Conservation (phyloP, 2,888 invertebrate genomes). For the Polymixis flavicincta region DNA sequence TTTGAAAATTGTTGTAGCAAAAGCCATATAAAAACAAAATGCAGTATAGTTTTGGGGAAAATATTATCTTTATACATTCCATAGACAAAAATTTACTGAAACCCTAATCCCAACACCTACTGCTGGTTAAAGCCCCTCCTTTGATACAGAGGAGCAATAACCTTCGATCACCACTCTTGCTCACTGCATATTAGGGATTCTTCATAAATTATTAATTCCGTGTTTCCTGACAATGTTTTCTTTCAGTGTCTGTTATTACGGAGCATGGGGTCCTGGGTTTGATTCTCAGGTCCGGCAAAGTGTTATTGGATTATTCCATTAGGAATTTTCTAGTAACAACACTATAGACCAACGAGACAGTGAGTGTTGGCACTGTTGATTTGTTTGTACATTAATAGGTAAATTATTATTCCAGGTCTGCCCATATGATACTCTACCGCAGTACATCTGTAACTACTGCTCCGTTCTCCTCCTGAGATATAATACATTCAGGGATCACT, state of each 20-base stretch:
- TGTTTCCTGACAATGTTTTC: neutral
- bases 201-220: neutral
- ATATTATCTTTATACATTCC: neutral
- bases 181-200: neutral
- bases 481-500: conserved; percentile 42
- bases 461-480: conserved; percentile 37
- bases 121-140: neutral
- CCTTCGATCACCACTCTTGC: neutral
- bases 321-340: too few species aligned
- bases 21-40: neutral
- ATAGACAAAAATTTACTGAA: neutral
- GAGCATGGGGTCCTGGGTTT: too few species aligned
- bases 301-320: too few species aligned
- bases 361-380: too few species aligned
- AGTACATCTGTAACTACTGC: conserved; percentile 59
- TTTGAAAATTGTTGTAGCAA: neutral
- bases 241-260: neutral
- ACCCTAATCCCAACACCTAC: neutral
- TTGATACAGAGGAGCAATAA: too few species aligned
- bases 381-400: too few species aligned
- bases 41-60: neutral
- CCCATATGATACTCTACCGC: conserved; percentile 45
- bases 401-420: conserved; percentile 37
- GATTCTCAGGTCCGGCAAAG: too few species aligned
- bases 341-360: too few species aligned